phyloP scores from a whole-genome alignment of 2,797 vertebrate genomes.

The Cyprinodon diabolis region DNA sequence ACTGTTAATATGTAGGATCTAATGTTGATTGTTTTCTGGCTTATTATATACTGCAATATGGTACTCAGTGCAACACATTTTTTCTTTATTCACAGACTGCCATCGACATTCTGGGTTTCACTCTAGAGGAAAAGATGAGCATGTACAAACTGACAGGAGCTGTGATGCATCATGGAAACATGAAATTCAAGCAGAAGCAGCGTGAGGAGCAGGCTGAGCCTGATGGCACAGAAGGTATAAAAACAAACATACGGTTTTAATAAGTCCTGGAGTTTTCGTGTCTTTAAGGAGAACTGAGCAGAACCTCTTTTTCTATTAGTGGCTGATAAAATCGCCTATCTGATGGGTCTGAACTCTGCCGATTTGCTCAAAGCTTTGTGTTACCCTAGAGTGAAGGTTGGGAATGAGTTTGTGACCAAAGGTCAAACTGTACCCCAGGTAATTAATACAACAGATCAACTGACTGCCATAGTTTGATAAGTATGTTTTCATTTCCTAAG shows the following conservation, averaged over 20 bases:
- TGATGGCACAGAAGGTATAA: conserved; percentile 87
- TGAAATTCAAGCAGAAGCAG: conserved; percentile 88
- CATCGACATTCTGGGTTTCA: conserved; percentile 89
- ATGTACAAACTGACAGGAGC: conserved; percentile 89
- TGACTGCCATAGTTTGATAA: not conserved
- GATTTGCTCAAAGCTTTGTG: conserved; percentile 81
- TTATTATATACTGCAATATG: not conserved
- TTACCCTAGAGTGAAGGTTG: conserved; percentile 74
- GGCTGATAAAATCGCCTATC: conserved; percentile 57
- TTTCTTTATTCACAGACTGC: conserved; percentile 74
- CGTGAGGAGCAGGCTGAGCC: conserved; percentile 77
- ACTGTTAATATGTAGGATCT: not conserved
- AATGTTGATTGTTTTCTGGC: not conserved
- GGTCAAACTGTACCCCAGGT: conserved; percentile 89
- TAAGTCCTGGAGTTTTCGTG: not conserved
- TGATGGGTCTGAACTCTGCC: conserved; percentile 75
- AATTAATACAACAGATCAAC: conserved; percentile 10
- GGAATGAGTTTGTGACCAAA: conserved; percentile 86
- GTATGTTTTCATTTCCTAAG: not conserved
- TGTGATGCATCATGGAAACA: conserved; percentile 87
- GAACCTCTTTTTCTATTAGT: conserved; percentile 45
- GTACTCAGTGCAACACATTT: too few species aligned
- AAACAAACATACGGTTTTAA: not conserved
- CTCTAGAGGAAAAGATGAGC: conserved; percentile 78
- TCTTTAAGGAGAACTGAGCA: not conserved